A percentile compares a stretch with the other conserved stretches of the same genome.
Evolutionary conservation across 2,888 invertebrate species (phyloP).

Genomic region (Ochlodes sylvanus): DNA sequence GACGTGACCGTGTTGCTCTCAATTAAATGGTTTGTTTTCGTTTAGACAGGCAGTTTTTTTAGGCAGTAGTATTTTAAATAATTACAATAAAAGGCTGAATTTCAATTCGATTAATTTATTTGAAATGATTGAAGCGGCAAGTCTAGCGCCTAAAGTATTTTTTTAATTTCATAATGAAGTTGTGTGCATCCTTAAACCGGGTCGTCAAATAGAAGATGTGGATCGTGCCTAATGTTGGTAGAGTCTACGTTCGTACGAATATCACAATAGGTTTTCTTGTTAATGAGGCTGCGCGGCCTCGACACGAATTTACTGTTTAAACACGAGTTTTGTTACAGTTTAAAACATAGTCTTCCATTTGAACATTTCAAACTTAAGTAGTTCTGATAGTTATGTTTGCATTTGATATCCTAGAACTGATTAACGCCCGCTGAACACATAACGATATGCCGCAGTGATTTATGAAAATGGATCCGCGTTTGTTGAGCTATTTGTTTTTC

Average conservation of each 20-base stretch:
- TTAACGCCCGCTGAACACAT: not conserved
- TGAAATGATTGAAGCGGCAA: no score
- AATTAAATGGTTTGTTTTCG: no score
- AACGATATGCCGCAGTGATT: not conserved
- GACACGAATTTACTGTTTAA: slow-evolving; percentile 5
- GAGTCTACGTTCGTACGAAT: slow-evolving; percentile 1
- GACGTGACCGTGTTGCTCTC: no score
- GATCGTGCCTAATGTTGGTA: not conserved
- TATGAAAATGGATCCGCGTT: not conserved
- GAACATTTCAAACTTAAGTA: slow-evolving; percentile 58
- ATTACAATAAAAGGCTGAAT: no score
- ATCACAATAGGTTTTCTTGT: slow-evolving; percentile 24
- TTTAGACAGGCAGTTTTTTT: no score
- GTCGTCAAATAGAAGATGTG: not conserved
- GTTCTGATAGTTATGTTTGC: slow-evolving; percentile 56
- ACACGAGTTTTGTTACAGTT: slow-evolving; percentile 23
- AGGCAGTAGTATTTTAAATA: no score
- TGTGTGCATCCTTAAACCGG: not conserved
- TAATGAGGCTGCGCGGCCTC: not conserved
- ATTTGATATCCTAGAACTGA: slow-evolving; percentile 55
- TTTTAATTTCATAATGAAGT: not conserved
- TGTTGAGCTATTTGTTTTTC: no score
- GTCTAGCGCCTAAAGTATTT: no score
- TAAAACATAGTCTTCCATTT: slow-evolving; percentile 76
- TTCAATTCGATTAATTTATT: no score